Base-by-base conservation (phyloP, 1,140 invertebrate genomes). In the Trachymyrmex cornetzi region DNA sequence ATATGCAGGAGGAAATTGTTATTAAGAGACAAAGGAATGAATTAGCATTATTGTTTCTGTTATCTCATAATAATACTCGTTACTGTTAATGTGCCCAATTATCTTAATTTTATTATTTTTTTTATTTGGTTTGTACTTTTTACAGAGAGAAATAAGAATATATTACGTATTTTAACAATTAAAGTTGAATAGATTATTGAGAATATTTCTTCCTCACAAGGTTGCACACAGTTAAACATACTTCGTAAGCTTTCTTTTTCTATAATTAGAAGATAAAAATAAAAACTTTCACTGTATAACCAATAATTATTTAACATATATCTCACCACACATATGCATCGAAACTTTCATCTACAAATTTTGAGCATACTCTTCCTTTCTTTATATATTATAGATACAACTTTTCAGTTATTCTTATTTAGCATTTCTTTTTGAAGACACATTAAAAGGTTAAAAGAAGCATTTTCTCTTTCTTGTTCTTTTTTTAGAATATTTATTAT, bases 161-260 rank as follows among this genome's bases (percentile, higher is more conserved):
- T 59, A 59, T 61, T 19, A n/a, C 11, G 3, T 55, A 74, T 53
- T n/a, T 74, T 30, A 74, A 53, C 2, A 72, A 53, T 72, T 27
- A 27, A 59, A 34, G 38, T 16, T 12, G 3, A 38, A 1, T 3
- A 19, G 0, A 14, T 4, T 5, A 16, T 27, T 22, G 14, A 24
- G 1, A 48, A 34, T 38, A 34, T n/a, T 7, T 59, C 24, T 19
- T 38, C n/a, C 5, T 7, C 5, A 38, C 7, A 38, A 59, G 3
- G 44, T 77, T 38, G 3, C 7, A 3, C 14, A 38, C 0, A 59
- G 1, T 77, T 74, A 3, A 74, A 14, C 16, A 14, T 14, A 16
- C 2, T 34, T 57, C 14, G 3, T 30, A 9, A 24, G 44, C 6
- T 77, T 4, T 59, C 16, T 61, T 38, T 77, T 16, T 59, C 27